Percentiles rank a stretch among this genome's conserved stretches.
These are phyloP conservation scores for Prorops nasuta DNA, from an alignment of 1,140 invertebrate genomes.

Conservation along the genomic window DNA sequence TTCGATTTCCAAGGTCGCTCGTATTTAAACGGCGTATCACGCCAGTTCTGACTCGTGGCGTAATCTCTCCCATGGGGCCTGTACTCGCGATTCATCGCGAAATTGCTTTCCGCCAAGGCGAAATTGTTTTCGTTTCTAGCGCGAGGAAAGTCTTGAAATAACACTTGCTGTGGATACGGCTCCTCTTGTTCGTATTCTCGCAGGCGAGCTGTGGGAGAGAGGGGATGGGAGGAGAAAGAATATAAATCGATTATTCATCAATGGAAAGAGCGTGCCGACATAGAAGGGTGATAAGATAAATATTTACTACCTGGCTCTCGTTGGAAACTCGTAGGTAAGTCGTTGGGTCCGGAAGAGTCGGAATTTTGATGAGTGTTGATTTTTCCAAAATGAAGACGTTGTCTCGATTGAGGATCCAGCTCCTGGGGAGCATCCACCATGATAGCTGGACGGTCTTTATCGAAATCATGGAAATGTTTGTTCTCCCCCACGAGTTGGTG, in stretches of 20 bases:
- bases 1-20: conserved; percentile 12
- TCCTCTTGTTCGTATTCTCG: conserved; percentile 16
- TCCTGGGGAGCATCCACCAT: conserved; percentile 26
- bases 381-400: conserved; percentile 40
- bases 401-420: conserved; percentile 28
- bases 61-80: conserved; percentile 17
- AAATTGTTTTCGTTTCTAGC: conserved; percentile 8
- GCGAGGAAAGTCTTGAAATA: conserved; percentile 3
- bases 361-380: conserved; percentile 40
- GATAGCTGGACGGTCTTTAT: conserved; percentile 22
- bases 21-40: conserved; percentile 9
- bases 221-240: neutral
- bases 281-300: too few relatives aligned
- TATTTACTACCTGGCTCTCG: too few relatives aligned
- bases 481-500: conserved; percentile 20
- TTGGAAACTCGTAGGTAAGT: too few relatives aligned
- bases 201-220: neutral
- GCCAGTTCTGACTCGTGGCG: conserved; percentile 19
- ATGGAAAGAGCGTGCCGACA: too few relatives aligned
- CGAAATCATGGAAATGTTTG: too few relatives aligned
- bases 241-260: neutral
- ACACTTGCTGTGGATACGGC: conserved; percentile 5
- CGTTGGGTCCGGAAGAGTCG: too few relatives aligned
- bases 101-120: conserved; percentile 3
- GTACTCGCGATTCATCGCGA: conserved; percentile 17